phyloP scores from a whole-genome alignment of 2,113 vertebrate species.

The Scartelaos histophorus region DNA sequence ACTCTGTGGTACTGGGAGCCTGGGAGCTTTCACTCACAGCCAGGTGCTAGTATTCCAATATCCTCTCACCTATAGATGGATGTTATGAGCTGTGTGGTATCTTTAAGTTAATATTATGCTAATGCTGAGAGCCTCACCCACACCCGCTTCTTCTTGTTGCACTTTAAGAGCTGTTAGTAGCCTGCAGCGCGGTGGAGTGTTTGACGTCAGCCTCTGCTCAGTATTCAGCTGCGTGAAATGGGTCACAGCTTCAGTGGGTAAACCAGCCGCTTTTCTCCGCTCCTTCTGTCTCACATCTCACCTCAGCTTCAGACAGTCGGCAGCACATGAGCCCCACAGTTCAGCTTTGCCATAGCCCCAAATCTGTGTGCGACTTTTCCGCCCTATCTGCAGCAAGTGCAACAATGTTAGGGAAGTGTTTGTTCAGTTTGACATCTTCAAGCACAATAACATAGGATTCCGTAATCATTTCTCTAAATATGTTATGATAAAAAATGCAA shows the following conservation, averaged over 20 bases:
- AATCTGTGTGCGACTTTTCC: constrained; percentile 24
- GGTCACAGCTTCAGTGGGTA: constrained; percentile 69
- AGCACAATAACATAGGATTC: too few species aligned
- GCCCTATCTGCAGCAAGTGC: not conserved
- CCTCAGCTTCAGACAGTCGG: constrained; percentile 39
- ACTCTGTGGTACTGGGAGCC: not conserved
- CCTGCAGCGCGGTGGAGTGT: constrained; percentile 58
- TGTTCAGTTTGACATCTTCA: too few species aligned
- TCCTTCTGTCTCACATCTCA: constrained; percentile 49
- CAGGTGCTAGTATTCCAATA: not conserved
- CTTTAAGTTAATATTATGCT: constrained; percentile 56
- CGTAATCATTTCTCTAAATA: too few species aligned
- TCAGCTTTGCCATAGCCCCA: constrained; percentile 19
- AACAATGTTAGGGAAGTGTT: not conserved
- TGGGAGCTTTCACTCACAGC: not conserved
- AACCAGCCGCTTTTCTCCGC: constrained; percentile 42
- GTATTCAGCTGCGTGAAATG: constrained; percentile 74
- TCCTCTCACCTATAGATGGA: not conserved
- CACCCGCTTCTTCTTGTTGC: constrained; percentile 35
- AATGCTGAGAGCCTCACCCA: constrained; percentile 39
- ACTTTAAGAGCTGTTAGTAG: constrained; percentile 51
- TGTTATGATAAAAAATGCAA: too few species aligned
- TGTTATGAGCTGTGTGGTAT: constrained; percentile 24
- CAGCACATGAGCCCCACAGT: constrained; percentile 36
- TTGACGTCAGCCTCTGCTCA: constrained; percentile 72